Conservation (phyloP, 2,113 vertebrate species). For the Ochotona curzoniae region DNA sequence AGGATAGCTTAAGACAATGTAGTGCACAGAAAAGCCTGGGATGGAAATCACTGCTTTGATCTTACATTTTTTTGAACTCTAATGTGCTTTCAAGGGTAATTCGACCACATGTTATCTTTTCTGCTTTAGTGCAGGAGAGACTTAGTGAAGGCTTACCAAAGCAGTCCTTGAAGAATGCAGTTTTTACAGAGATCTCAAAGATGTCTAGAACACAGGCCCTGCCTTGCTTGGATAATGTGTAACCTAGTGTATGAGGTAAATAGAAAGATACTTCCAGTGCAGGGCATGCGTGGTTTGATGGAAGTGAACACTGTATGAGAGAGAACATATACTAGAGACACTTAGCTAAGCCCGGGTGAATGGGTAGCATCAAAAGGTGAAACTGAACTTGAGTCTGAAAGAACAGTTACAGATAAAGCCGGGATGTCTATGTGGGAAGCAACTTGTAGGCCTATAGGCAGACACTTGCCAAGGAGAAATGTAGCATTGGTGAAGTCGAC, state of each 20-base stretch:
- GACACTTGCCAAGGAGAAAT: background rate
- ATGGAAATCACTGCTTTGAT: background rate
- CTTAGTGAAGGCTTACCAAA: background rate
- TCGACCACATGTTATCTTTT: background rate
- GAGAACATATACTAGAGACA: background rate
- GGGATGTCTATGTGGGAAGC: background rate
- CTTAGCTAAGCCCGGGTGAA: background rate
- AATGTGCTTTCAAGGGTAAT: conserved; percentile 11
- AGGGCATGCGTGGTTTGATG: background rate
- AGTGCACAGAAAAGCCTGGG: background rate
- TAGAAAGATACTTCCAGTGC: background rate
- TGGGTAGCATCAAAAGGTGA: background rate
- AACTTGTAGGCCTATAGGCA: background rate
- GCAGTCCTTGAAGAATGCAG: background rate
- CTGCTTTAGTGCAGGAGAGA: background rate
- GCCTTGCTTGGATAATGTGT: background rate
- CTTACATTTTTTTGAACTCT: background rate
- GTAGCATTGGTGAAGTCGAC: background rate
- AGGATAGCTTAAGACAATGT: background rate
- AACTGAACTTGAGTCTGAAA: background rate
- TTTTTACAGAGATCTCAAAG: background rate
- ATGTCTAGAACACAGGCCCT: background rate
- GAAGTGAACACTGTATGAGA: background rate
- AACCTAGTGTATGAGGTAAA: background rate
- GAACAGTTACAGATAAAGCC: background rate